Percentiles rank a stretch among this genome's conserved stretches.
These are phyloP conservation scores for Seriola dumerili DNA, from an alignment of 2,113 vertebrate species.

Conservation along the genomic window DNA sequence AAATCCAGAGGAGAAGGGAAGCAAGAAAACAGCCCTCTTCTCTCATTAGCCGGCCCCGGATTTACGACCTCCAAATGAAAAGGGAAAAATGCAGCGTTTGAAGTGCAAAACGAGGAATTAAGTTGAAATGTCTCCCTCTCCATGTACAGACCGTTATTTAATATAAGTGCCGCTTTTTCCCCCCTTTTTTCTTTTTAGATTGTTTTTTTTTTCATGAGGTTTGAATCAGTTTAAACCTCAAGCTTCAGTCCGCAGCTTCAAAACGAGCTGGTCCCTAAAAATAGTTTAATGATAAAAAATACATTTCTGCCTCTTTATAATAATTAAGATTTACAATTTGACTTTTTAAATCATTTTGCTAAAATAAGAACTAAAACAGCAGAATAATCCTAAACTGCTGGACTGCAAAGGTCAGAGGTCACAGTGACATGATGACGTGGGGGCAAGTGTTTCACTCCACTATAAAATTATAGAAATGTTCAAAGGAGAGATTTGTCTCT, in stretches of 20 bases:
- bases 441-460: background rate
- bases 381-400: background rate
- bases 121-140: conserved; percentile 44
- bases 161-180: conserved; percentile 10
- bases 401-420: conserved; percentile 53
- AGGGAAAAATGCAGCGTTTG: conserved; percentile 67
- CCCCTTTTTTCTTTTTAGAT: background rate
- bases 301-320: background rate
- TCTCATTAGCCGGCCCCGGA: conserved; percentile 76
- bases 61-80: conserved; percentile 83
- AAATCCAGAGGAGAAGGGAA: conserved; percentile 63
- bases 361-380: background rate
- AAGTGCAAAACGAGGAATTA: conserved; percentile 73
- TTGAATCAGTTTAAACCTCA: background rate
- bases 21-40: conserved; percentile 59
- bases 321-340: background rate
- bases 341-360: background rate
- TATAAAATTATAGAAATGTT: background rate
- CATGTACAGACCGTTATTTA: conserved; percentile 43
- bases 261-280: background rate
- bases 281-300: background rate
- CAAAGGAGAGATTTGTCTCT: background rate
- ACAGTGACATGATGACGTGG: background rate
- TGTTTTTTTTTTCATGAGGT: conserved; percentile 37
- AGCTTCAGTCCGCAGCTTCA: background rate